phyloP scores from a whole-genome alignment of 2,113 vertebrate species.

The Myiopsitta monachus region DNA sequence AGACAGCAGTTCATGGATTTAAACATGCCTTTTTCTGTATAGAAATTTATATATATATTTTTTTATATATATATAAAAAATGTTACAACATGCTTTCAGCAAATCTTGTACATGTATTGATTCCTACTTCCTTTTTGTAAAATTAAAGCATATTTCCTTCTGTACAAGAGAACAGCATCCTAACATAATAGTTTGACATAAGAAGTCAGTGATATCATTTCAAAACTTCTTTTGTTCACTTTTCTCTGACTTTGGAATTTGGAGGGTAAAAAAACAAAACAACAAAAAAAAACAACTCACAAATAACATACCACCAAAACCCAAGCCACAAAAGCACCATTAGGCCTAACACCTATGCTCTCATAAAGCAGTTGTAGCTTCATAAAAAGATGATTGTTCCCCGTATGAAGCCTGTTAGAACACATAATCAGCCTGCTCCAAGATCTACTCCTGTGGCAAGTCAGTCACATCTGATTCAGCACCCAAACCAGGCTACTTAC shows the following conservation, averaged over 20 bases:
- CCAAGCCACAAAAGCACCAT: background rate
- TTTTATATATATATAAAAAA: background rate
- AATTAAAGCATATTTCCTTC: background rate
- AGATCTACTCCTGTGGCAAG: background rate
- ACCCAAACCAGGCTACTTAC: slow-evolving; percentile 67
- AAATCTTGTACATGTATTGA: background rate
- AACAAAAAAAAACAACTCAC: background rate
- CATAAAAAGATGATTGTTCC: background rate
- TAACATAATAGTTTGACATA: background rate
- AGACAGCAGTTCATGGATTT: background rate
- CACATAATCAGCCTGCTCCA: background rate
- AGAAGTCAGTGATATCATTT: background rate
- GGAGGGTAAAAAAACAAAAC: background rate
- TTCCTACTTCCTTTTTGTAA: background rate
- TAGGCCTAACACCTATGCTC: background rate
- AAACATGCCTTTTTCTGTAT: background rate
- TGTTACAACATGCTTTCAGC: background rate
- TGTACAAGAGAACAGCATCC: background rate
- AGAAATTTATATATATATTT: background rate
- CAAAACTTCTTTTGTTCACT: background rate
- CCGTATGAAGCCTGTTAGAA: background rate
- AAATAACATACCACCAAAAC: background rate
- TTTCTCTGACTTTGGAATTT: background rate
- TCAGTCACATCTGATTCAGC: background rate
- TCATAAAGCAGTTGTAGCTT: background rate